These are phyloP conservation scores for Phylloscopus trochiloides DNA, from an alignment of 2,113 vertebrate genomes.

Conservation along the genomic window DNA sequence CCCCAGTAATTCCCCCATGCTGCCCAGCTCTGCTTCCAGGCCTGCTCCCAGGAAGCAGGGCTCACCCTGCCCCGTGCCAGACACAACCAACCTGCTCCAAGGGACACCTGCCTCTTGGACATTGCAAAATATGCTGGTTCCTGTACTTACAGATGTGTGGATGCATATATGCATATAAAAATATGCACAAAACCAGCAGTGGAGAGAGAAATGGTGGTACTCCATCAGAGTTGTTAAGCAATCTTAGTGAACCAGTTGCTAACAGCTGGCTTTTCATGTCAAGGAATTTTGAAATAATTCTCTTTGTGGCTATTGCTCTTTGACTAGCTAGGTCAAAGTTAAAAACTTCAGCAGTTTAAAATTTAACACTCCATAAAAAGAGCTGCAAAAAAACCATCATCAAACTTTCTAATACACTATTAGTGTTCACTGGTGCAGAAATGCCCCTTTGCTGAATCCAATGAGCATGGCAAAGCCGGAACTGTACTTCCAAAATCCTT, in stretches of 20 bases:
- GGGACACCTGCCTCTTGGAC: rapidly evolving
- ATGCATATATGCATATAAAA: background rate
- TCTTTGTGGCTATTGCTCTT: background rate
- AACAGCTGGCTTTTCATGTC: background rate
- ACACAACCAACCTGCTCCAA: background rate
- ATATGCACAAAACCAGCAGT: background rate
- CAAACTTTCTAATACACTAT: background rate
- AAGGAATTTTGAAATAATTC: background rate
- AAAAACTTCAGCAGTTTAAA: background rate
- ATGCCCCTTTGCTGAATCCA: background rate
- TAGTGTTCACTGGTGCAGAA: background rate
- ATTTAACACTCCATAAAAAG: background rate
- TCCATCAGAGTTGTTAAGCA: background rate
- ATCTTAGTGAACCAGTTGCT: background rate
- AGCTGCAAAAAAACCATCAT: background rate
- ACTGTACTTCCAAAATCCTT: background rate
- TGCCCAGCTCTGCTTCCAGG: background rate
- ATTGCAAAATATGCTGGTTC: background rate
- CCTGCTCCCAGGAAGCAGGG: background rate
- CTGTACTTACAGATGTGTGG: rapidly evolving
- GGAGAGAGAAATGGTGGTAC: background rate
- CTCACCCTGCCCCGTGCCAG: background rate
- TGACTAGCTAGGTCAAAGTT: background rate
- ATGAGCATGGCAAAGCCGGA: background rate
- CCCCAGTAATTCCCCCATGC: background rate